These are phyloP conservation scores for Scaptomyza parva DNA, from an alignment of 2,888 invertebrate genomes.

Conservation along the genomic window DNA sequence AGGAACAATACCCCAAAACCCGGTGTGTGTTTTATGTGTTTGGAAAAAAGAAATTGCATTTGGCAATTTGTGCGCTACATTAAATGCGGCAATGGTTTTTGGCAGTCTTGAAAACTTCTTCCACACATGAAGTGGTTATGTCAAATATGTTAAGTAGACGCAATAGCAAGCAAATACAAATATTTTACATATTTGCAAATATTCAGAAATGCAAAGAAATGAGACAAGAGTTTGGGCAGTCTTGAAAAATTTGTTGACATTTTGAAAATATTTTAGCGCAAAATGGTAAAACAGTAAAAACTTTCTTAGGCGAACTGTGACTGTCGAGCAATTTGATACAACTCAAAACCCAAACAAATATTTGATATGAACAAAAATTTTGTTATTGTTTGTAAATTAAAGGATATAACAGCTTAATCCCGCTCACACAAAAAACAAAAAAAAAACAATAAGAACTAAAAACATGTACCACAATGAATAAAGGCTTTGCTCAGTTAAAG, in stretches of 20 bases:
- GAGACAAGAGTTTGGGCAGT: background rate
- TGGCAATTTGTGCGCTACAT: slow-evolving; percentile 56
- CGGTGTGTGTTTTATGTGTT: slow-evolving; percentile 11
- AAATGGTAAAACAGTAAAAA: too few relatives aligned
- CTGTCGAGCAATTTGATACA: too few relatives aligned
- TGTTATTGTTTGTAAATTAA: background rate
- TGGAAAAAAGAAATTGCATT: slow-evolving; percentile 43
- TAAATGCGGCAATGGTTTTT: slow-evolving; percentile 22
- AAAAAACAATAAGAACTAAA: background rate
- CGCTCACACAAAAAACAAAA: background rate
- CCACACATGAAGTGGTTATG: background rate
- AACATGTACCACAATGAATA: too few relatives aligned
- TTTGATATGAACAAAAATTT: too few relatives aligned
- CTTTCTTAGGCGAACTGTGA: too few relatives aligned
- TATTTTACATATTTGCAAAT: background rate
- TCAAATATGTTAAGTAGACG: background rate
- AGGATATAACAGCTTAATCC: background rate
- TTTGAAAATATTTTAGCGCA: too few relatives aligned
- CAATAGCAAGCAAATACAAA: background rate
- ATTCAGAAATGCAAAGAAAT: background rate
- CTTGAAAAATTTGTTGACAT: background rate
- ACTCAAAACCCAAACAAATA: too few relatives aligned
- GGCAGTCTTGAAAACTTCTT: slow-evolving; percentile 10
- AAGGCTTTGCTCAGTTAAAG: background rate
- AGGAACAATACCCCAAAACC: background rate